Evolutionary conservation across 2,888 invertebrate species (phyloP), one percentile per base, ranked within the genome.

Genomic region (Oscheius sp.): DNA sequence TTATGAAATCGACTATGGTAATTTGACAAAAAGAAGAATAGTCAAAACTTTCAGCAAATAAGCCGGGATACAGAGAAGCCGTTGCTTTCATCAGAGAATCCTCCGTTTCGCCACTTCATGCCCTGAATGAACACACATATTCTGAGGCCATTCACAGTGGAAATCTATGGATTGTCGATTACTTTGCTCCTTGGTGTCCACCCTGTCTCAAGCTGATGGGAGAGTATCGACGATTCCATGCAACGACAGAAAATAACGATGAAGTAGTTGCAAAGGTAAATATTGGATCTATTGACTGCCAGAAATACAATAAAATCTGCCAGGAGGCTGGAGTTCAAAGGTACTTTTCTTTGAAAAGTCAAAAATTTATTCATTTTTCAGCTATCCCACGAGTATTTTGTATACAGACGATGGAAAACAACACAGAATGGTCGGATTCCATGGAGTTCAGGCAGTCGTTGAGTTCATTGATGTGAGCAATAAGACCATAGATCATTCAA

Each of bases 181-280:
- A 92, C 89, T 92, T 91, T 86, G 91, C 92, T 0, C 92, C 92
- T 26, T 92, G 91, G 91, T 92, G 92, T 86, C 92, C 92, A 4
- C 92, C 92, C 0, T 92, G 92, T 82, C 89, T 91, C 87, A 88
- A 89, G 68, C 87, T 92, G 73, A 87, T 92, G 67, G 91, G 91
- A 14, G 91, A 91, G 87, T 87, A 91, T 70, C 88, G 91, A 9
- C 90, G 90, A 85, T 90, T 91, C 17, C 90, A 91, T 63, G 86
- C 88, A 47, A 64, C 78, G n/a, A 73, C 85, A 12, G 86, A 87
- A 22, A 87, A 45, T 4, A 26, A 65, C 44, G 56, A 50, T 8
- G 45, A 32, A 72, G 33, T 63, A 63, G 62, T 71, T 22, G 63
- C 71, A 8, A 70, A 71, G 9, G 67, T 73, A 1, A 70, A 74